These are phyloP conservation scores for Silurus meridionalis DNA, from an alignment of 2,113 vertebrate species.

Conservation along the genomic window DNA sequence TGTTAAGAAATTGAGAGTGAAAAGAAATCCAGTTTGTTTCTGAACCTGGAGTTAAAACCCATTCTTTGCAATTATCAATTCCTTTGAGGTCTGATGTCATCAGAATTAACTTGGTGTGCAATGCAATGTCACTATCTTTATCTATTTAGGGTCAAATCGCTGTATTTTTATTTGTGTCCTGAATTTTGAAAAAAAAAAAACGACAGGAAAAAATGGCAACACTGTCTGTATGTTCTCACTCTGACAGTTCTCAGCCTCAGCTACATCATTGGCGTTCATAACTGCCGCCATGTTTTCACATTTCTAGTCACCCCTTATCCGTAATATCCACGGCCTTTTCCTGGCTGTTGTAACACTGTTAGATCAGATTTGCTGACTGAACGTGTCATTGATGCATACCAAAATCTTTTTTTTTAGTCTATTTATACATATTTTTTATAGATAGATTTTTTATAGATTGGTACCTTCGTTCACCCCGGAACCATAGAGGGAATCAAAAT, in stretches of 20 bases:
- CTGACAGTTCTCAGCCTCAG: not conserved
- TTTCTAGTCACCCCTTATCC: not conserved
- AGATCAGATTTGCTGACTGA: not conserved
- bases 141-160: not conserved
- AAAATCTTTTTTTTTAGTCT: not conserved
- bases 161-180: not conserved
- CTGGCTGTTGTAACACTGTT: not conserved
- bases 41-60: not conserved
- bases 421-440: not conserved
- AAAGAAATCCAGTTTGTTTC: not conserved
- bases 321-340: not conserved
- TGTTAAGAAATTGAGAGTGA: not conserved
- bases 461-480: not conserved
- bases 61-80: not conserved
- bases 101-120: not conserved
- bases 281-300: not conserved
- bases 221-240: not conserved
- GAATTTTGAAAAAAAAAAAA: not conserved
- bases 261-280: not conserved
- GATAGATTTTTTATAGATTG: not conserved
- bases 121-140: not conserved
- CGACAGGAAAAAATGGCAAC: not conserved
- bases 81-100: not conserved
- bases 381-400: not conserved
- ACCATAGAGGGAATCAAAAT: not conserved